Evolutionary conservation across 2,113 vertebrate species (phyloP), one percentile per base, ranked within the genome.

Genomic region (Pelecanus crispus): DNA sequence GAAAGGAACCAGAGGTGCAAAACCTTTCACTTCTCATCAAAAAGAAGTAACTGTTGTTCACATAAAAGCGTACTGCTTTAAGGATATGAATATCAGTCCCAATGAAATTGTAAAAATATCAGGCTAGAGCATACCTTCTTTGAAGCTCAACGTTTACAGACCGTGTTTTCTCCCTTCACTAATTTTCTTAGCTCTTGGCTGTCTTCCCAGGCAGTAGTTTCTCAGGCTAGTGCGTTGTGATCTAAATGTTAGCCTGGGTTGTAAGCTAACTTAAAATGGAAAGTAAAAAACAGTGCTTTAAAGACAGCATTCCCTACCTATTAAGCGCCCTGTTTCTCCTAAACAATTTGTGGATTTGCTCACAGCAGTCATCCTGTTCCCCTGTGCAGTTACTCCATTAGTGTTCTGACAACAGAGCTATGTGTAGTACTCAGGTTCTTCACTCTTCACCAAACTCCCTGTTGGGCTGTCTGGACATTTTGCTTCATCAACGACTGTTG

Each of bases 151-250:
- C 80, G 82, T 95, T 95, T 96, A 95, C 47, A 96, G 73, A 88
- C 79, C 9, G 14, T 77, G 56, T 90, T 93, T 96, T 95, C 91
- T 95, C 73, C 38, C 81, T 91, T 95, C 13, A 25, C 91, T 96
- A 90, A 95, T 97, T 96, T 97, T 92, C 92, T 93, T 81, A 79
- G 86, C 32, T 95, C 62, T 89, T 95, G 96, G 88, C 92, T 93
- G 49, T 68, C 40, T 97, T 96, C 88, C 95, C 91, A 97, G 95
- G 44, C 88, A 90, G 81, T 19, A 75, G 90, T 53, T 95, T 92
- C 82, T 95, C 74, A 66, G 74, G 62, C 56, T 87, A 52, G 34
- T 31, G 19, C 90, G 75, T 78, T 95, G 74, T 86, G 87, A 83
- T 85, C 85, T 91, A 91, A 88, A 77, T 62, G 59, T 81, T 95